These are phyloP conservation scores for Recurvirostra avosetta DNA, from an alignment of 2,113 vertebrate genomes.

Conservation along the genomic window DNA sequence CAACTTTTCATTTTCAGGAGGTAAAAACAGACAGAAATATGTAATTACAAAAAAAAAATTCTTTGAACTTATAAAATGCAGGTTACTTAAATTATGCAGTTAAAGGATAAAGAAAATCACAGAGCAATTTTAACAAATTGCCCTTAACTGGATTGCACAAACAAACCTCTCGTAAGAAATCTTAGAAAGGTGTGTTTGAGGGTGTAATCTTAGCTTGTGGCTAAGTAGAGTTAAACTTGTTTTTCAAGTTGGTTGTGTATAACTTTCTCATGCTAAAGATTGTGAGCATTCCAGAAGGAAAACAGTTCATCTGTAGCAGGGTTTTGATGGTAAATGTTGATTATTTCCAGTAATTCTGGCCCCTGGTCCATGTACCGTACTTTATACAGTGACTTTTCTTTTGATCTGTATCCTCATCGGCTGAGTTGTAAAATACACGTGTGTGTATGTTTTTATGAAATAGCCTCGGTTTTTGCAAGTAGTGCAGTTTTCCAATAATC, in stretches of 20 bases:
- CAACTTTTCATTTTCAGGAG: slow-evolving; percentile 29
- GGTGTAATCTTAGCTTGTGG: slow-evolving; percentile 75
- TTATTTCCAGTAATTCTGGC: slow-evolving; percentile 39
- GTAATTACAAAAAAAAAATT: slow-evolving; percentile 24
- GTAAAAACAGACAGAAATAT: slow-evolving; percentile 39
- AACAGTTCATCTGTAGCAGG: slow-evolving; percentile 31
- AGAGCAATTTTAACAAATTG: slow-evolving; percentile 71
- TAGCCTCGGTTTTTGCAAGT: background rate
- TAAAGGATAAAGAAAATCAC: slow-evolving; percentile 68
- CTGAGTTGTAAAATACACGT: background rate
- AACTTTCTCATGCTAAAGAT: slow-evolving; percentile 76
- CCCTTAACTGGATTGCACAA: slow-evolving; percentile 66
- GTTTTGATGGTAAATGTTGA: slow-evolving; percentile 60
- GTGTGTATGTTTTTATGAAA: background rate
- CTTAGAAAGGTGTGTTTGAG: slow-evolving; percentile 75
- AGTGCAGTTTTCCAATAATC: background rate
- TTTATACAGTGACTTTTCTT: background rate
- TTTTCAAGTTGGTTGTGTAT: slow-evolving; percentile 80
- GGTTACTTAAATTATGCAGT: slow-evolving; percentile 63
- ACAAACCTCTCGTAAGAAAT: slow-evolving; percentile 62
- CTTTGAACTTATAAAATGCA: slow-evolving; percentile 62
- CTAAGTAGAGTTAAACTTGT: slow-evolving; percentile 73
- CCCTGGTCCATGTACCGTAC: background rate
- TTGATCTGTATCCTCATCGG: background rate
- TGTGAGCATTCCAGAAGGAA: slow-evolving; percentile 70